These are phyloP conservation scores for Leptinotarsa peninsularis DNA, from an alignment of 2,888 invertebrate genomes.

Conservation along the genomic window DNA sequence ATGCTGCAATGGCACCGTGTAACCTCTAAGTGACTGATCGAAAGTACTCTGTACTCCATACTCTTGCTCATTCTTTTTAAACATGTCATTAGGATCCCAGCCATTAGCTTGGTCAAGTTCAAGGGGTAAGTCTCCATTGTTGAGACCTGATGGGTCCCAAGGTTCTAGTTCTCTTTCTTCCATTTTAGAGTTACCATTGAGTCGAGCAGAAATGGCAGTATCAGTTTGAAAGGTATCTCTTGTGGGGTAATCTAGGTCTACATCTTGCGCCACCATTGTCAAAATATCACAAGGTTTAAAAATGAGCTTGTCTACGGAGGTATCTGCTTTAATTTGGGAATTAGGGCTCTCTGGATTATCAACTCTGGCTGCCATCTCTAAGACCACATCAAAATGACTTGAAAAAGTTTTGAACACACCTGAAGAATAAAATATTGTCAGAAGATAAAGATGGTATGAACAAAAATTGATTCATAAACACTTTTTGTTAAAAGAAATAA, in stretches of 20 bases:
- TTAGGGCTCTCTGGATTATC: slow-evolving; percentile 72
- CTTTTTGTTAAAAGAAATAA: no score
- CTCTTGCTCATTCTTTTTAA: slow-evolving; percentile 89
- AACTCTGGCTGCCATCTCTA: slow-evolving; percentile 88
- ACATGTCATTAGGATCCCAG: slow-evolving; percentile 98
- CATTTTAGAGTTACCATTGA: slow-evolving; percentile 63
- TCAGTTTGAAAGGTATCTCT: slow-evolving; percentile 92
- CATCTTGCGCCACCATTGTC: slow-evolving; percentile 83
- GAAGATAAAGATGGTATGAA: not conserved
- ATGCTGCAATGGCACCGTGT: slow-evolving; percentile 88
- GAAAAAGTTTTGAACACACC: slow-evolving; percentile 88
- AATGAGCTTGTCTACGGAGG: slow-evolving; percentile 82
- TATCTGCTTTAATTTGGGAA: slow-evolving; percentile 73
- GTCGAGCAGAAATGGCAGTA: slow-evolving; percentile 84
- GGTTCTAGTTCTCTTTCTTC: slow-evolving; percentile 89
- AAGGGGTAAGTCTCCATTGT: slow-evolving; percentile 73
- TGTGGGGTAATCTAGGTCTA: slow-evolving; percentile 90
- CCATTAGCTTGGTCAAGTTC: slow-evolving; percentile 90
- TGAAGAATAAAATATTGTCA: slow-evolving; percentile 42
- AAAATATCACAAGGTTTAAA: slow-evolving; percentile 89
- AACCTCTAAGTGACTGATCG: slow-evolving; percentile 90
- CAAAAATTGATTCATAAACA: not conserved
- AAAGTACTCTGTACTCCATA: slow-evolving; percentile 93
- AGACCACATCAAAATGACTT: slow-evolving; percentile 85
- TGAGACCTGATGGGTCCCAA: slow-evolving; percentile 78